phyloP scores from a whole-genome alignment of 2,113 vertebrate genomes.

The Limnothrissa miodon region DNA sequence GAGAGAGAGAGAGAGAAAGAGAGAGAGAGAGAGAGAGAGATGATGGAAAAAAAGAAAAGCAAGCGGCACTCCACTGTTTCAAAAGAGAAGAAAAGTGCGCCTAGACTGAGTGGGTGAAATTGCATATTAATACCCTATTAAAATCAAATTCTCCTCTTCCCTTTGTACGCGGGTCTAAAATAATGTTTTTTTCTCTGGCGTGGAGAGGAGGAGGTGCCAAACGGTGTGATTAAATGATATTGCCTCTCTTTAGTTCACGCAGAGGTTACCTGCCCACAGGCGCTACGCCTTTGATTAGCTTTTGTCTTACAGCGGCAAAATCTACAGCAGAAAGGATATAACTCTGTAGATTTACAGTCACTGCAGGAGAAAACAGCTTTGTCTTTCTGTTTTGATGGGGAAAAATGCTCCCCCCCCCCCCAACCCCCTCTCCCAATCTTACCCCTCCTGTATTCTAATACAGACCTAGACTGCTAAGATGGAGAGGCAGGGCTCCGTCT shows the following conservation, averaged over 20 bases:
- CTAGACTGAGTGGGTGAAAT: slow-evolving; percentile 37
- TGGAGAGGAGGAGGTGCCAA: slow-evolving; percentile 65
- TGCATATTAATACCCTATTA: slow-evolving; percentile 65
- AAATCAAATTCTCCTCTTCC: slow-evolving; percentile 63
- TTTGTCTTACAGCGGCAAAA: slow-evolving; percentile 74
- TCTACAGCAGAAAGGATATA: slow-evolving; percentile 67
- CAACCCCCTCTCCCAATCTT: slow-evolving; percentile 16
- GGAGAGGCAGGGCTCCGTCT: slow-evolving; percentile 49
- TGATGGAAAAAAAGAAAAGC: not conserved
- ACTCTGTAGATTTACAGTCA: slow-evolving; percentile 63
- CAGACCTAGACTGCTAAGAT: slow-evolving; percentile 54
- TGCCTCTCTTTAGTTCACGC: slow-evolving; percentile 80
- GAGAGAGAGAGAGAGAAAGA: slow-evolving; percentile 25
- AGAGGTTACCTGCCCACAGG: slow-evolving; percentile 77
- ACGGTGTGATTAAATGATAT: slow-evolving; percentile 79
- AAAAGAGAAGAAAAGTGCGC: slow-evolving; percentile 9
- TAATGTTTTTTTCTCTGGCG: slow-evolving; percentile 41
- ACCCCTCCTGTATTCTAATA: slow-evolving; percentile 46
- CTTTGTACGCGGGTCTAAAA: slow-evolving; percentile 27
- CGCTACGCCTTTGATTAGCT: slow-evolving; percentile 80
- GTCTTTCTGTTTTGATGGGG: slow-evolving; percentile 53
- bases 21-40: slow-evolving; percentile 30
- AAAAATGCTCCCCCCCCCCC: slow-evolving; percentile 53
- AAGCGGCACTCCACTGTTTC: slow-evolving; percentile 7
- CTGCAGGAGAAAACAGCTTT: slow-evolving; percentile 64